phyloP scores from a whole-genome alignment of 2,888 invertebrate genomes.

The Andrena haemorrhoa region DNA sequence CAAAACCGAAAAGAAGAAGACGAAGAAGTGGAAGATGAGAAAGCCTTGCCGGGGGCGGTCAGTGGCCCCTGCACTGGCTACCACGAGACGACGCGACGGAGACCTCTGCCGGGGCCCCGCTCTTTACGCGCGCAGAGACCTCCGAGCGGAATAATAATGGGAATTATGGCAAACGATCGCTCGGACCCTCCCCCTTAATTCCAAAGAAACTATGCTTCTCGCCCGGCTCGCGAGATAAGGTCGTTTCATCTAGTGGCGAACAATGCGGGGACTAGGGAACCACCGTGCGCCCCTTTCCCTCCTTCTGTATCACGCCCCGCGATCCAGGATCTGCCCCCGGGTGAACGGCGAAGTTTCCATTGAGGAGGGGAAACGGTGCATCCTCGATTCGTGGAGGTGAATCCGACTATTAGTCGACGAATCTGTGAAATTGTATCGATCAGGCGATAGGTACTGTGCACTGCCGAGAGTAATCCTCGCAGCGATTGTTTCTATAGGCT shows the following conservation, averaged over 20 bases:
- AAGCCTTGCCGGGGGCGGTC: conserved; percentile 84
- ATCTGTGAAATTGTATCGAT: too few species aligned
- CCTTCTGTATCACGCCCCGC: background rate
- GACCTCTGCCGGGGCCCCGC: conserved; percentile 36
- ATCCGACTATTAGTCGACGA: background rate
- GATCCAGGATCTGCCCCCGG: background rate
- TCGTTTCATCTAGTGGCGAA: background rate
- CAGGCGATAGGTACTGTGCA: too few species aligned
- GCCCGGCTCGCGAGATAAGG: background rate
- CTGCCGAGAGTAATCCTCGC: too few species aligned
- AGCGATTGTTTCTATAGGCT: too few species aligned
- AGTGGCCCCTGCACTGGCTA: conserved; percentile 82
- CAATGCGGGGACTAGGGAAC: conserved; percentile 6
- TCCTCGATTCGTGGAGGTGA: background rate
- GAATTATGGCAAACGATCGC: conserved; percentile 66
- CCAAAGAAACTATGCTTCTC: conserved; percentile 33
- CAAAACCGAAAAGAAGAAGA: conserved; percentile 67
- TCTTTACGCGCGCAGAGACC: conserved; percentile 53
- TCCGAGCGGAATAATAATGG: conserved; percentile 74
- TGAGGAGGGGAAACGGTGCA: background rate
- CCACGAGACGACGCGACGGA: conserved; percentile 67
- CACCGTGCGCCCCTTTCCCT: background rate
- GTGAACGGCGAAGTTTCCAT: background rate
- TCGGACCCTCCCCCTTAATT: background rate
- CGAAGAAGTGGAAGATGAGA: conserved; percentile 71